Base-by-base conservation (phyloP, 23 tunicate species). In the Phallusia fumigata region DNA sequence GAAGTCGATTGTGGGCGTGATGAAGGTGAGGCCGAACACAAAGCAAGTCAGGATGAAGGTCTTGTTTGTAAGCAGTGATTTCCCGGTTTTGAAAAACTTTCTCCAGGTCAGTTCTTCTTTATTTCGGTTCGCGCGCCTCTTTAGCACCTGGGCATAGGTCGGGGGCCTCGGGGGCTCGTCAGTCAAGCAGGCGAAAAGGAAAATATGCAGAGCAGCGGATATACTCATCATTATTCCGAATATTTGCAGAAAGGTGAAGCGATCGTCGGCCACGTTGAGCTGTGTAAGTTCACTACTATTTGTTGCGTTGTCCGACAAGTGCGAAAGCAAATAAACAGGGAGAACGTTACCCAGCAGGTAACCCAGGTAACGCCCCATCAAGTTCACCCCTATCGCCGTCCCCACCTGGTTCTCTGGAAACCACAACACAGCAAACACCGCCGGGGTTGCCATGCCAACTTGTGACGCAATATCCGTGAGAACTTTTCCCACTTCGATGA, bases 381-480 rank as follows among this genome's bases (percentile, higher is more conserved):
- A 21, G 28, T 58, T 58, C 28, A 58, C 11, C 26, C 69, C 69
- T 21, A 58, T 58, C 11, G 69, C 69, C 28, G 69, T 58, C 28
- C 69, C 69, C 69, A 58, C 69, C 13, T 58, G 69, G 69, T 58
- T 8, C 28, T 58, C 69, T 5, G 69, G 69, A 58, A 58, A 58
- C 69, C 69, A 58, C 69, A 58, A 16, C 15, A 13, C 69, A 3
- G 69, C 69, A 16, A 58, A 58, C 26, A 58, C 69, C 11, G 28
- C 69, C 26, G 69, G 69, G 2, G 69, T 58, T 58, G 69, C 69
- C 69, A 58, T 6, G 69, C 15, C 69, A 13, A 58, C 28, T 16
- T 58, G 69, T 24, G 69, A 22, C 69, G 69, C 16, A 58, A 58
- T 22, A 58, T 24, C 69, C 8, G 69, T 13, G 5, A 58, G 69